These are phyloP conservation scores for Phyllotis vaccarum DNA, from an alignment of 2,797 vertebrate species.

Conservation along the genomic window DNA sequence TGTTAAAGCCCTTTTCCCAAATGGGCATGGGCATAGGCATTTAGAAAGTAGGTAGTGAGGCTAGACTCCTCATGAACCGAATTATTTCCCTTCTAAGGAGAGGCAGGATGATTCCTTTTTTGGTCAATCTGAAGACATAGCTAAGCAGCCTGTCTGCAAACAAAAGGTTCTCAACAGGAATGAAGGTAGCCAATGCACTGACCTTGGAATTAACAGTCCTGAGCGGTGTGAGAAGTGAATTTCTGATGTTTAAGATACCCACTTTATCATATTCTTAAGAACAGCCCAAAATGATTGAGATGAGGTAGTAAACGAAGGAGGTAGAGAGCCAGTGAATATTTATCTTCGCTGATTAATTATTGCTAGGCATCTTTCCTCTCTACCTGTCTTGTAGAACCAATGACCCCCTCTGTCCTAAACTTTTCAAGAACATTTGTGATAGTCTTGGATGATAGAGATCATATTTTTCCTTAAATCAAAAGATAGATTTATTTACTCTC, in stretches of 20 bases:
- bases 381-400: neutral
- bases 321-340: neutral
- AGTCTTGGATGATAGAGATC: neutral
- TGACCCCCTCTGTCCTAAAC: neutral
- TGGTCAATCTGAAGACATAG: neutral
- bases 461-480: neutral
- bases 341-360: neutral
- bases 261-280: neutral
- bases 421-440: neutral
- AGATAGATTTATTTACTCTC: neutral
- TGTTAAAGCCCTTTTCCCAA: neutral
- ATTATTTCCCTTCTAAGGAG: neutral
- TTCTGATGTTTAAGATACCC: neutral
- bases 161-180: neutral
- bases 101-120: neutral
- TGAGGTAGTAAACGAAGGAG: neutral
- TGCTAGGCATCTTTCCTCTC: neutral
- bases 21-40: neutral
- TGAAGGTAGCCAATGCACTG: neutral
- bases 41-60: neutral
- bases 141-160: neutral
- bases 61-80: neutral
- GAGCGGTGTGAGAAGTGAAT: neutral
- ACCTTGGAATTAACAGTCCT: neutral
- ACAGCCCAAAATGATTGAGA: neutral